phyloP scores from a whole-genome alignment of 2,113 vertebrate genomes.

The Electrona antarctica region DNA sequence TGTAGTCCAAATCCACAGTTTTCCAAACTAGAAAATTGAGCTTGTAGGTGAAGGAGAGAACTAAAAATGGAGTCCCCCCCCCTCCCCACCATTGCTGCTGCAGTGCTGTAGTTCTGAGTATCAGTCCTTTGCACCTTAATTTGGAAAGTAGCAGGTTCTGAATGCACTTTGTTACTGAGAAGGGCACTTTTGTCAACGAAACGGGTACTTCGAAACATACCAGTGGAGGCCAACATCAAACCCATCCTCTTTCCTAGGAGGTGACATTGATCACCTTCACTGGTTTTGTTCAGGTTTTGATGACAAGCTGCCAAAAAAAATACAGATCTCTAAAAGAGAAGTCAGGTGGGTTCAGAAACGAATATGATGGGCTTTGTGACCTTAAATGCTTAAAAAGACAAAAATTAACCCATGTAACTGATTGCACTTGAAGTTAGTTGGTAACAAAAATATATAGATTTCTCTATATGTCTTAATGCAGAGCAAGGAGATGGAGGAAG shows the following conservation, averaged over 20 bases:
- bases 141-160: constrained; percentile 68
- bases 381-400: constrained; percentile 41
- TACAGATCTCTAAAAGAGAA: constrained; percentile 44
- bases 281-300: constrained; percentile 67
- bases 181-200: constrained; percentile 79
- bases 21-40: constrained; percentile 32
- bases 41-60: constrained; percentile 39
- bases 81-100: constrained; percentile 26
- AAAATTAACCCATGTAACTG: constrained; percentile 62
- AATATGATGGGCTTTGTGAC: constrained; percentile 50
- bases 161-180: constrained; percentile 83
- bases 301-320: constrained; percentile 75
- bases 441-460: constrained; percentile 47
- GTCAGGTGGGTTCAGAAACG: constrained; percentile 30
- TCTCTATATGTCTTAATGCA: constrained; percentile 71
- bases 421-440: constrained; percentile 78
- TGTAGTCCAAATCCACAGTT: constrained; percentile 28
- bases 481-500: constrained; percentile 24
- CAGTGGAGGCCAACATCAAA: constrained; percentile 65
- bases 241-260: constrained; percentile 41
- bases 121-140: constrained; percentile 75
- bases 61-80: constrained; percentile 25
- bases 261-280: constrained; percentile 46
- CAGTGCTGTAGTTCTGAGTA: constrained; percentile 48
- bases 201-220: constrained; percentile 81